Base-by-base conservation (phyloP, 2,888 invertebrate genomes). In the Drosophila stalkeri region DNA sequence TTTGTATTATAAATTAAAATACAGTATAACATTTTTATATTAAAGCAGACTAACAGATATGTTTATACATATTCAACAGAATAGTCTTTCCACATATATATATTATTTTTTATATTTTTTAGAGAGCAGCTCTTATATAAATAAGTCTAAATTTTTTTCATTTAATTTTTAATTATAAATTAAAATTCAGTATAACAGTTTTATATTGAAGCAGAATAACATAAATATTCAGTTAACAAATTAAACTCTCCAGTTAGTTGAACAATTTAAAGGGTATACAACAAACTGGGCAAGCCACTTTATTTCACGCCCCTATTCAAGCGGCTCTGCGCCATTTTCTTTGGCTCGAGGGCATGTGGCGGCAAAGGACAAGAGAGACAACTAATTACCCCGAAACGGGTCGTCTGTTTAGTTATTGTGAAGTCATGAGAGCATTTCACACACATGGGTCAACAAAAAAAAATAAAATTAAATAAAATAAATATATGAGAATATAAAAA, bases 341-440 rank as follows among this genome's bases (percentile, higher is more conserved):
- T 81, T 78, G 23, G 62, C 75, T 54, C 39, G 39, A 18, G 64
- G 80, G 79, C 75, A 46, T 39, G 31, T 60, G 43, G 41, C 18
- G 31, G 44, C 72, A 47, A 83, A 74, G 66, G 74, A 76, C 80
- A 82, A 76, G 66, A 73, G 65, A 59, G 68, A 64, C 83, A 73
- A 73, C 77, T 81, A 83, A 81, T 81, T 81, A 81, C 77, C 65
- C 60, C 55, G 51, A 64, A 80, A 69, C 63, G 64, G 64, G 67
- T 62, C 51, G 60, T 57, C 39, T 80, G 83, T 80, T 80, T 80
- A 73, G 77, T 57, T 73, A 77, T 80, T 82, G 73, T 71, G 56
- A 68, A 82, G 73, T 67, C 83, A 76, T 65, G 83, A 70, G 68
- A 66, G 63, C 62, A 66, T 57, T 75, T 66, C 56, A 74, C 65